Evolutionary conservation across 2,113 vertebrate genomes (phyloP).

Genomic region (Rynchops niger): DNA sequence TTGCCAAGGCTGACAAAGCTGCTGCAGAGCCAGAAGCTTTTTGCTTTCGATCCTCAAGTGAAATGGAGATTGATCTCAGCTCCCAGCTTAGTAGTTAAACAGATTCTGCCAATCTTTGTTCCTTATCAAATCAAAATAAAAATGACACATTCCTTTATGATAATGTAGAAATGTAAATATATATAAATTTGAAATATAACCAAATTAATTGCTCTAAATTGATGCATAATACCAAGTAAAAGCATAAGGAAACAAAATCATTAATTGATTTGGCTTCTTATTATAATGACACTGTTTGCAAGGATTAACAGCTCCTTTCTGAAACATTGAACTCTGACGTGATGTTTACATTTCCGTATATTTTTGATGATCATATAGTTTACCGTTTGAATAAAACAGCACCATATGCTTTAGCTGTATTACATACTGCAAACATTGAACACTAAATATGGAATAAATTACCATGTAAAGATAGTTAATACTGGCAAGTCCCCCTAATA

Average conservation of each 20-base stretch:
- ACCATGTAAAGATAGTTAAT: conserved; percentile 3
- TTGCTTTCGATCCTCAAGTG: background rate
- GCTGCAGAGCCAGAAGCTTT: conserved; percentile 36
- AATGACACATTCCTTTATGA: background rate
- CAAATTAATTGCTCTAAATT: conserved; percentile 33
- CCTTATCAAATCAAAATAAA: conserved; percentile 18
- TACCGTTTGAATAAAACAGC: conserved; percentile 13
- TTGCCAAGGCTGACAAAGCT: conserved; percentile 47
- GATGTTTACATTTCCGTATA: conserved; percentile 49
- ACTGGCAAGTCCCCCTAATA: conserved; percentile 4
- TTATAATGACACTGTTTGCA: background rate
- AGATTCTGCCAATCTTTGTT: conserved; percentile 33
- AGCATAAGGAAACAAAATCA: conserved; percentile 13
- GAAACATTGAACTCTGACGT: conserved; percentile 25
- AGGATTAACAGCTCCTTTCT: conserved; percentile 40
- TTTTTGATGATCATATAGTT: conserved; percentile 56
- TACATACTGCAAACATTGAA: background rate
- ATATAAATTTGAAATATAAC: background rate
- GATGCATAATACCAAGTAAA: conserved; percentile 22
- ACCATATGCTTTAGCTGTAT: conserved; percentile 7
- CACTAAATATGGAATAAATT: conserved; percentile 43
- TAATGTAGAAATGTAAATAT: background rate
- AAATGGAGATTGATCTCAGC: background rate
- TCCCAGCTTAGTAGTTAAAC: conserved; percentile 1
- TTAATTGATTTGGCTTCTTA: background rate